Conservation (phyloP, 2,113 vertebrate species). For the Urocitellus parryii region DNA sequence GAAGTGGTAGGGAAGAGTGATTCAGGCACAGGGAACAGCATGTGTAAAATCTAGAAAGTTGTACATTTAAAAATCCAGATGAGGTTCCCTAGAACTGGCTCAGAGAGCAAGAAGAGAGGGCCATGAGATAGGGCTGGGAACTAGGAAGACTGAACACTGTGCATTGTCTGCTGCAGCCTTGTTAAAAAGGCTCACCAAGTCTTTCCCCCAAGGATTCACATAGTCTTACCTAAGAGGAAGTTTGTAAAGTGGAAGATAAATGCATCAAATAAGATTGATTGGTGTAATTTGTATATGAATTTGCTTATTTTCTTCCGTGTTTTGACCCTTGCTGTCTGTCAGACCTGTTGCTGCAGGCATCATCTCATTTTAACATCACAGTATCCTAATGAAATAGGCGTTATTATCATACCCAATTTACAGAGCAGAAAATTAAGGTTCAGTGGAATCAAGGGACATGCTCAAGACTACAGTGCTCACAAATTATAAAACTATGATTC, state of each 20-base stretch:
- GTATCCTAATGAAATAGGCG: background rate
- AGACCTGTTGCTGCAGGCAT: background rate
- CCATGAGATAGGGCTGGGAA: background rate
- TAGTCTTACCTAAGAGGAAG: background rate
- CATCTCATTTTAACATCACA: background rate
- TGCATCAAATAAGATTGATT: background rate
- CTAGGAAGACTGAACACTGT: background rate
- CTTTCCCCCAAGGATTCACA: background rate
- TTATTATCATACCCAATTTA: background rate
- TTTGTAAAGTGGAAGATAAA: background rate
- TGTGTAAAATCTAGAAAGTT: background rate
- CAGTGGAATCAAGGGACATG: background rate
- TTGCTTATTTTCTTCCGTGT: constrained; percentile 42
- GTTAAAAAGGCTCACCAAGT: background rate
- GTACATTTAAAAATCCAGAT: background rate
- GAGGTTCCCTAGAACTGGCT: background rate
- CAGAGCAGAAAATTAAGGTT: background rate
- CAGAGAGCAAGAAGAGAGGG: background rate
- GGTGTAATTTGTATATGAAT: background rate
- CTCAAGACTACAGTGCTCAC: background rate
- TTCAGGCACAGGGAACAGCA: background rate
- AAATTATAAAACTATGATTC: background rate
- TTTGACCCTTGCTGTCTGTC: background rate
- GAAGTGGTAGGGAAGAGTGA: background rate
- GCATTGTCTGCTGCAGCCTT: background rate